These are phyloP conservation scores for Eidolon dupreanum DNA, from an alignment of 2,797 vertebrate genomes.

Conservation along the genomic window DNA sequence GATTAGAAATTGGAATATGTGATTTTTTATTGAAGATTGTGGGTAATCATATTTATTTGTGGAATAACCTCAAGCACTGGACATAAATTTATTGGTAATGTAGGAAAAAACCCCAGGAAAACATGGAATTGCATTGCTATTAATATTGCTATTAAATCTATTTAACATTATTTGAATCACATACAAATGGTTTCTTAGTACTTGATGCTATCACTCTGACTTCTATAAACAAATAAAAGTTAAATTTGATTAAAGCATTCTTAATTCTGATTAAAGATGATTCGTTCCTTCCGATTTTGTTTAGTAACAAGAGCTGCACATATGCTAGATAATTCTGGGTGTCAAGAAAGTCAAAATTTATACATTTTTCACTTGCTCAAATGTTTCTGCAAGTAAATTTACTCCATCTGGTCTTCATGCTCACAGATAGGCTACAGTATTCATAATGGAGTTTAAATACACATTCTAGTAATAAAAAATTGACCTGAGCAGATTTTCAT, in stretches of 20 bases:
- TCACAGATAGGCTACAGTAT: slow-evolving; percentile 29
- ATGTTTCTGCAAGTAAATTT: slow-evolving; percentile 78
- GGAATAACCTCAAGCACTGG: background rate
- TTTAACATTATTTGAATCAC: background rate
- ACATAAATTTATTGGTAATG: background rate
- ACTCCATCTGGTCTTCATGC: slow-evolving; percentile 73
- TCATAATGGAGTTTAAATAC: slow-evolving; percentile 15
- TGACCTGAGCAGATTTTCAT: slow-evolving; percentile 22
- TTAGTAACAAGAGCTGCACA: slow-evolving; percentile 69
- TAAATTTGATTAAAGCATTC: slow-evolving; percentile 28
- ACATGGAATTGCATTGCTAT: background rate
- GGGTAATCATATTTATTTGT: background rate
- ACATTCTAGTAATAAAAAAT: slow-evolving; percentile 38
- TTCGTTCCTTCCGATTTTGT: slow-evolving; percentile 51
- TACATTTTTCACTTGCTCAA: slow-evolving; percentile 75
- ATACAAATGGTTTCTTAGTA: background rate
- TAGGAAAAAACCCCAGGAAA: background rate
- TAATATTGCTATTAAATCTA: background rate
- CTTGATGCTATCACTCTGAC: slow-evolving; percentile 2
- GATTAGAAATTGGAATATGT: background rate
- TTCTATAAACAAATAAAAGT: background rate
- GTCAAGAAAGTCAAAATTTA: slow-evolving; percentile 75
- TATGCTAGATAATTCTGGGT: slow-evolving; percentile 63
- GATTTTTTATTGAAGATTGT: background rate
- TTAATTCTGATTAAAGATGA: slow-evolving; percentile 56